Base-by-base conservation (phyloP, 2,797 vertebrate species). In the Neosilurus hyrtlii region DNA sequence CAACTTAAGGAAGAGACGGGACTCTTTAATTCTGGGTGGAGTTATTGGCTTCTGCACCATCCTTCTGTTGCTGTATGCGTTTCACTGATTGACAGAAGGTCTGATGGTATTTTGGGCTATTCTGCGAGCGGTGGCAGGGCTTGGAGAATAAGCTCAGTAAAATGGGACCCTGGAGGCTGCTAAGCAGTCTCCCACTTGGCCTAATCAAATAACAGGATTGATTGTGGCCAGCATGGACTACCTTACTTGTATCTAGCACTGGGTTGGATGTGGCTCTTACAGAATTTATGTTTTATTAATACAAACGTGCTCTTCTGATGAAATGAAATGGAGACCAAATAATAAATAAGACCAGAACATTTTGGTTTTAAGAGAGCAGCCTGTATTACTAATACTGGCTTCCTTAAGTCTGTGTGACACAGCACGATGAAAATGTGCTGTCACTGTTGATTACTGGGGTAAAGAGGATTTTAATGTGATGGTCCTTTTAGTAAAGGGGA, bases 1-100 rank as follows among this genome's bases (percentile, higher is more conserved):
- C 94, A 99, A 99, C 94, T 93, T 99, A 43, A 94, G 97, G 68
- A 99, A 99, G 87, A 95, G 97, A 56, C 94, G 97, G 30, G 98
- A 99, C 92, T 99, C 98, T 0, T 94, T 99, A 91, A 97, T 99
- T 88, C 87, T 99, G 75, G 98, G 97, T 0, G 86, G 93, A 2
- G 91, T 99, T 49, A 95, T 99, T 5, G 96, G 97, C 9, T 52
- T 97, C 90, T 99, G 98, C 88, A 99, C 97, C 93, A 96, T 99
- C 86, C 92, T 99, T 3, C 92, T 99, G 87, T 93, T 99, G 83
- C 93, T 99, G 0, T 99, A 98, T 0, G 97, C 98, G 20, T 97
- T 99, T 89, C 98, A 99, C 94, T 99, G 95, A 99, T 90, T 81
- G 88, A 79, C 74, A 30, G 68, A 86, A 89, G 91, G 87, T 90